Evolutionary conservation across 23 tunicate genomes (phyloP), one percentile per base, ranked within the genome.

Genomic region (Styela plicata): DNA sequence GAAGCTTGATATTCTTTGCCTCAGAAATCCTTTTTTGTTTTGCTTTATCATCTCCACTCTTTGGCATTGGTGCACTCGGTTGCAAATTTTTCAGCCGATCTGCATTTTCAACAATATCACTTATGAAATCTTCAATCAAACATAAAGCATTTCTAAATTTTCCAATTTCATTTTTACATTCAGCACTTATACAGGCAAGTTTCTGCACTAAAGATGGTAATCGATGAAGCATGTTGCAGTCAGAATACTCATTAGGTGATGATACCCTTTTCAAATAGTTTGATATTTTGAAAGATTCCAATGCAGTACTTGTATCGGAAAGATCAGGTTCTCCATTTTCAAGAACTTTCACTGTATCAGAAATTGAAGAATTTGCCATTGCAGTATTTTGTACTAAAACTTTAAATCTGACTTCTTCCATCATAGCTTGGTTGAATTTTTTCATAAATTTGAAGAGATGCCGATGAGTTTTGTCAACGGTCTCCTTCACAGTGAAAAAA

Each of bases 381-480:
- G 32, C 2, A 22, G 77, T 27, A 13, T 31, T 31, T 32, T 71
- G 77, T 3, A 71, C 77, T 5, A 93, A 35, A 23, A 93, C 87
- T 29, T 84, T 73, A 1, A 64, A 17, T 23, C 36, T 13, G 2
- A 84, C 85, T 23, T 82, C 73, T 63, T 93, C 98, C 5, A 17
- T 22, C 64, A 93, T 64, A n/a, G 82, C 84, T 0, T 25, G 19
- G 31, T 63, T 35, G 63, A 80, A 88, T 64, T 93, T 88, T 80
- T 85, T 88, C 34, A 82, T 66, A 20, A 88, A 85, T 69, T 93
- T 93, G 69, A 93, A 93, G 85, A 93, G 79, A 37, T 79, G 84
- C 22, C 75, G 69, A 52, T 87, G 97, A 19, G 88, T 87, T 53
- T 86, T 91, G 13, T 34, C n/a, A n/a, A 33, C 74, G 68, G 26